phyloP scores from a whole-genome alignment of 2,888 invertebrate genomes.

The Trissonchulus sp. region DNA sequence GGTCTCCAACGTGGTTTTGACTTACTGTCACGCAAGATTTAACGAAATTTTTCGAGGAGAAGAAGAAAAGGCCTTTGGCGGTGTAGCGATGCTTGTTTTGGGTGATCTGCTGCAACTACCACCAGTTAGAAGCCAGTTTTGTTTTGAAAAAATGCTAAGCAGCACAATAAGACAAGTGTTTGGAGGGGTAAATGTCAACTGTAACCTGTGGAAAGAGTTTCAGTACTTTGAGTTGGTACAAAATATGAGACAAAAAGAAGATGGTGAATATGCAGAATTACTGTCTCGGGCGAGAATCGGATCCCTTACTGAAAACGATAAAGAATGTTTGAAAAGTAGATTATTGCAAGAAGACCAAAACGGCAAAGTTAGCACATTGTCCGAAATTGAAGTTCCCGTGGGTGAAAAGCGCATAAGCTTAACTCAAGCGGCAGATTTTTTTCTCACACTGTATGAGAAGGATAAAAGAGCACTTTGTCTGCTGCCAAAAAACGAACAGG shows the following conservation, averaged over 20 bases:
- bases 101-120: neutral
- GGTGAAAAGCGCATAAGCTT: too few relatives aligned
- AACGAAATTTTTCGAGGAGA: neutral
- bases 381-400: too few relatives aligned
- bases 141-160: neutral
- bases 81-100: neutral
- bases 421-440: too few relatives aligned
- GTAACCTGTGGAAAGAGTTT: neutral
- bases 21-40: neutral
- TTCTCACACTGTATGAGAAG: too few relatives aligned
- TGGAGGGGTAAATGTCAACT: neutral
- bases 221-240: neutral
- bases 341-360: too few relatives aligned
- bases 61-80: neutral
- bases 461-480: too few relatives aligned
- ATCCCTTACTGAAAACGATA: conserved; percentile 5
- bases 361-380: too few relatives aligned
- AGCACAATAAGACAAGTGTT: neutral
- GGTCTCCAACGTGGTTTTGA: neutral
- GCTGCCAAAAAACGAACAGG: too few relatives aligned
- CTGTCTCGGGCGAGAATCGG: neutral
- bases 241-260: conserved; percentile 14
- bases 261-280: neutral
- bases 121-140: neutral
- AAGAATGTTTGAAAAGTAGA: too few relatives aligned